A percentile compares a stretch with the other conserved stretches of the same genome.
Evolutionary conservation across 2,888 invertebrate genomes (phyloP).

Genomic region (Cepaea hortensis): DNA sequence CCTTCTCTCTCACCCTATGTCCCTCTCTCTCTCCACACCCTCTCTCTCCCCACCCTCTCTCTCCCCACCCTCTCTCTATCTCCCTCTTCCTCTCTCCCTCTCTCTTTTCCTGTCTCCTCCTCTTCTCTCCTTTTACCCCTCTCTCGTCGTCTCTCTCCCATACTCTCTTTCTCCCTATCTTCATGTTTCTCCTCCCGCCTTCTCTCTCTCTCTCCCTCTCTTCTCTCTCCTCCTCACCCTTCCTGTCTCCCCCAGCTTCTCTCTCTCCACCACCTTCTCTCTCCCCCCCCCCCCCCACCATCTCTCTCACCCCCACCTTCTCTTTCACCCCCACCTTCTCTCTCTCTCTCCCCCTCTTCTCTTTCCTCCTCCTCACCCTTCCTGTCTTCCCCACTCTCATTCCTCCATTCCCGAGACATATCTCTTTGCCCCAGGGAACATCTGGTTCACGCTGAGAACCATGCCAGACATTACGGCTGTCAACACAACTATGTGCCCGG

Average conservation of each 20-base stretch:
- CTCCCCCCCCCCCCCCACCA: background rate
- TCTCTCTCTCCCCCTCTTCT: background rate
- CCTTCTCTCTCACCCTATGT: background rate
- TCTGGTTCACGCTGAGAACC: too few species aligned
- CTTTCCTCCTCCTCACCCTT: background rate
- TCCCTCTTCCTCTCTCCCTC: background rate
- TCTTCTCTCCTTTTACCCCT: background rate
- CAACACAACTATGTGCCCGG: too few species aligned
- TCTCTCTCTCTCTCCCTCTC: background rate
- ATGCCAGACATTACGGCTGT: too few species aligned
- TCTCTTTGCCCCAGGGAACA: background rate
- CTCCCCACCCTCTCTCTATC: background rate
- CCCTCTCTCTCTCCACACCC: background rate
- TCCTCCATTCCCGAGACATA: background rate
- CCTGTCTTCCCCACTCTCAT: background rate
- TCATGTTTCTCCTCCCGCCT: background rate
- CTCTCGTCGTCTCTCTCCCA: background rate
- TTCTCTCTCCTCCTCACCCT: background rate
- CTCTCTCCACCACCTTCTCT: background rate
- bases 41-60: background rate
- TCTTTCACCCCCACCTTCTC: background rate
- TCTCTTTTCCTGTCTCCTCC: background rate
- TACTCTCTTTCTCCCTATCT: background rate
- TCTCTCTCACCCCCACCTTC: background rate
- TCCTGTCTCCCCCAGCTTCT: background rate